Conservation (phyloP, 2,113 vertebrate species). For the Alethe castanea region DNA sequence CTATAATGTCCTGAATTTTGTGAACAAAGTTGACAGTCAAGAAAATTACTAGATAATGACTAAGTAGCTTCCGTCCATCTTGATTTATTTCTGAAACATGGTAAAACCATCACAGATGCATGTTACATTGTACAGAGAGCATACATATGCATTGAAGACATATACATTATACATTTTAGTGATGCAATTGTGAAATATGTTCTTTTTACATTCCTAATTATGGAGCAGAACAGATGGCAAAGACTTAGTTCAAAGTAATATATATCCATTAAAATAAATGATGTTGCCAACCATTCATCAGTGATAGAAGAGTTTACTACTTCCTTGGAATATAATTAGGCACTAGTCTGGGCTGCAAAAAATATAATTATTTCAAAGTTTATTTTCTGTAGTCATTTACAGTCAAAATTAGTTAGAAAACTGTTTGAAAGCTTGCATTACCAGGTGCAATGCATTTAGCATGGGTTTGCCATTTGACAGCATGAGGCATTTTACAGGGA, state of each 20-base stretch:
- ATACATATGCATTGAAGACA: conserved; percentile 46
- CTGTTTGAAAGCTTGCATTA: neutral
- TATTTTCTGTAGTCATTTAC: conserved; percentile 22
- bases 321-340: conserved; percentile 31
- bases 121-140: neutral
- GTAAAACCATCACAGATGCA: conserved; percentile 8
- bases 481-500: neutral
- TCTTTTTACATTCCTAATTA: conserved; percentile 61
- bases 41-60: neutral
- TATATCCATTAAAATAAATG: conserved; percentile 64
- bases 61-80: neutral
- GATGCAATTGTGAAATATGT: conserved; percentile 62
- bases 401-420: conserved; percentile 1
- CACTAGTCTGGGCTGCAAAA: neutral
- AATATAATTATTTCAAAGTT: conserved; percentile 14
- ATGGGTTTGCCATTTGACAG: neutral
- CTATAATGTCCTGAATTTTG: neutral
- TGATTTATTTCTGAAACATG: neutral
- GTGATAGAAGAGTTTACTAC: conserved; percentile 8
- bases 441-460: neutral
- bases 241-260: conserved; percentile 60
- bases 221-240: conserved; percentile 63
- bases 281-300: conserved; percentile 49
- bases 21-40: neutral
- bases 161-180: conserved; percentile 25